These are phyloP conservation scores for Agonopterix alstromeriana DNA, from an alignment of 2,888 invertebrate genomes.

Conservation along the genomic window DNA sequence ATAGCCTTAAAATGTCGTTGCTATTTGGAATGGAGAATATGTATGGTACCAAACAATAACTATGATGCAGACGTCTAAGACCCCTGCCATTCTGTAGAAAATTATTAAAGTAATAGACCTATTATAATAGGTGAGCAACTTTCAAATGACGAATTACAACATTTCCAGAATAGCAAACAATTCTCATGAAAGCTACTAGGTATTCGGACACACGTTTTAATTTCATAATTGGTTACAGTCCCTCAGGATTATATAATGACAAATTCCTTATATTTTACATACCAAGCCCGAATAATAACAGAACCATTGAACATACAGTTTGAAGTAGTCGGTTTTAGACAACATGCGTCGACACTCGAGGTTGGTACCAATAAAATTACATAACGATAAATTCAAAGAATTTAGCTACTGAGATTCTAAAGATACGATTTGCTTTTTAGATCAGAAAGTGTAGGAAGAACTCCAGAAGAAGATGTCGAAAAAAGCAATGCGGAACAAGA, in stretches of 20 bases:
- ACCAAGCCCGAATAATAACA: conserved; percentile 22
- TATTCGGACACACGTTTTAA: conserved; percentile 14
- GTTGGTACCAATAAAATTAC: conserved; percentile 14
- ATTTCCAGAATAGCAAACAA: too few relatives aligned
- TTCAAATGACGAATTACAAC: too few relatives aligned
- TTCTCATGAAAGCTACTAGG: too few relatives aligned
- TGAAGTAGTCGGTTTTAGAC: conserved; percentile 18
- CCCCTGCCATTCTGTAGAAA: too few relatives aligned
- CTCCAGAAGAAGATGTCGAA: conserved; percentile 25
- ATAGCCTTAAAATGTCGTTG: too few relatives aligned
- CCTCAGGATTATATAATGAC: conserved; percentile 20
- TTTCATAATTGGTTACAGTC: conserved; percentile 24
- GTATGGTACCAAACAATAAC: too few relatives aligned
- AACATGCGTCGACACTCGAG: conserved; percentile 29
- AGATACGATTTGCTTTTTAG: conserved; percentile 15
- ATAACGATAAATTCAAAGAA: neutral
- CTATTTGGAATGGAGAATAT: too few relatives aligned
- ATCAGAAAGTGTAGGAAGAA: conserved; percentile 24
- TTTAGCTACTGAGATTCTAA: neutral
- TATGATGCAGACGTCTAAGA: too few relatives aligned
- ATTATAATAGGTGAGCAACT: too few relatives aligned
- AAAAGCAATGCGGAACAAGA: conserved; percentile 14
- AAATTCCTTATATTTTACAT: conserved; percentile 1
- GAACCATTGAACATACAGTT: conserved; percentile 11
- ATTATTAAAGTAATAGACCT: too few relatives aligned